A percentile compares a stretch with the other conserved stretches of the same genome.
phyloP scores from a whole-genome alignment of 2,113 vertebrate genomes.

The Sclerurus mexicanus region DNA sequence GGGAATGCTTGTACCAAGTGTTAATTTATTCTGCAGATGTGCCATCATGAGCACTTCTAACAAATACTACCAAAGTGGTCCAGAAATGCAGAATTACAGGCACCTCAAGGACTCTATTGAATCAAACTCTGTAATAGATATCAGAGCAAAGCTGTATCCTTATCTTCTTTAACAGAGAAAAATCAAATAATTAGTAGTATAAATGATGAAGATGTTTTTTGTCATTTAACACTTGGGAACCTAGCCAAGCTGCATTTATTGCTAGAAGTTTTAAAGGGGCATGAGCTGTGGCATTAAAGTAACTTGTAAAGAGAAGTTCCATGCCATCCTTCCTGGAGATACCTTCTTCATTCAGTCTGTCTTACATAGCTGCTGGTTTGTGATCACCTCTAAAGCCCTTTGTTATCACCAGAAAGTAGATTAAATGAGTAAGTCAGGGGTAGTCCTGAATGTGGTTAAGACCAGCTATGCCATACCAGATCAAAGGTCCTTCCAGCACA shows the following conservation, averaged over 20 bases:
- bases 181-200: not conserved
- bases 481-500: not conserved
- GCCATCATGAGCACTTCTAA: not conserved
- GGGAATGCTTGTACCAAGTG: not conserved
- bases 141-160: not conserved
- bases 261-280: not conserved
- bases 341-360: not conserved
- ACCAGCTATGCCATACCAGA: not conserved
- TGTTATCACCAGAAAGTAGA: not conserved
- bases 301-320: not conserved
- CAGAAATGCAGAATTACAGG: not conserved
- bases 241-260: not conserved
- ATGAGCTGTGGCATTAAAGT: not conserved
- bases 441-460: not conserved
- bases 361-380: not conserved
- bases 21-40: not conserved
- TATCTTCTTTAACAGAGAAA: not conserved
- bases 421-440: not conserved
- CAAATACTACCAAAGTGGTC: not conserved
- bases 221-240: not conserved
- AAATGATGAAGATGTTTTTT: not conserved
- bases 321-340: not conserved
- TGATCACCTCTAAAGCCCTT: not conserved
- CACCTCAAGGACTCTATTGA: not conserved
- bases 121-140: not conserved